These are phyloP conservation scores for Apistogramma diplotaenia DNA, from an alignment of 2,113 vertebrate species.

Conservation along the genomic window DNA sequence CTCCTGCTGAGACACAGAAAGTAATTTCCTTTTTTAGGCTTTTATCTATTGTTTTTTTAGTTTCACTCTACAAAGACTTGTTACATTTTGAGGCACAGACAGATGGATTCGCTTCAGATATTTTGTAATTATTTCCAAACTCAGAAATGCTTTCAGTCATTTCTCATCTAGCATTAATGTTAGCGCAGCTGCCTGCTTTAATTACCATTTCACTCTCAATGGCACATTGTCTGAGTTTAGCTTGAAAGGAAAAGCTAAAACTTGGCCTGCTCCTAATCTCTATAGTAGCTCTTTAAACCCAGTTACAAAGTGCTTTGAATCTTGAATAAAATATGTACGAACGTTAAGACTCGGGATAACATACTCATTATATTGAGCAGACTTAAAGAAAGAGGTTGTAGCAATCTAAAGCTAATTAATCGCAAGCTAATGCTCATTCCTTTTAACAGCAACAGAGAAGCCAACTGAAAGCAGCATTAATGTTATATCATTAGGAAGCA, in stretches of 20 bases:
- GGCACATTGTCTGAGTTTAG: background rate
- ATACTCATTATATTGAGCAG: too few relatives aligned
- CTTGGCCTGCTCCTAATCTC: background rate
- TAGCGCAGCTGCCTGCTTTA: background rate
- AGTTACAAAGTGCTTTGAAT: background rate
- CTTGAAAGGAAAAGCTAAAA: background rate
- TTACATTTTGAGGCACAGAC: background rate
- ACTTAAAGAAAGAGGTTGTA: background rate
- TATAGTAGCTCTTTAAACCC: background rate
- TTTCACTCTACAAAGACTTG: background rate
- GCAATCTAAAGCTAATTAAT: background rate
- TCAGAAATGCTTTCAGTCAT: accelerated
- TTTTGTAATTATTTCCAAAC: background rate
- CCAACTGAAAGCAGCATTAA: background rate
- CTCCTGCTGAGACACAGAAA: background rate
- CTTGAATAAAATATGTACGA: background rate
- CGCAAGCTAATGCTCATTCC: background rate
- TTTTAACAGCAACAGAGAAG: background rate
- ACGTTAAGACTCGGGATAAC: too few relatives aligned
- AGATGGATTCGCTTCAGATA: background rate
- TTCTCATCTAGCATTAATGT: background rate
- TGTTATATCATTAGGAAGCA: background rate
- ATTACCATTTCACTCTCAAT: background rate
- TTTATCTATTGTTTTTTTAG: background rate
- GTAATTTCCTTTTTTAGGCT: background rate